Percentiles rank a stretch among this genome's conserved stretches.
Conservation (phyloP, 2,797 vertebrate species). For the Decapterus maruadsi region DNA sequence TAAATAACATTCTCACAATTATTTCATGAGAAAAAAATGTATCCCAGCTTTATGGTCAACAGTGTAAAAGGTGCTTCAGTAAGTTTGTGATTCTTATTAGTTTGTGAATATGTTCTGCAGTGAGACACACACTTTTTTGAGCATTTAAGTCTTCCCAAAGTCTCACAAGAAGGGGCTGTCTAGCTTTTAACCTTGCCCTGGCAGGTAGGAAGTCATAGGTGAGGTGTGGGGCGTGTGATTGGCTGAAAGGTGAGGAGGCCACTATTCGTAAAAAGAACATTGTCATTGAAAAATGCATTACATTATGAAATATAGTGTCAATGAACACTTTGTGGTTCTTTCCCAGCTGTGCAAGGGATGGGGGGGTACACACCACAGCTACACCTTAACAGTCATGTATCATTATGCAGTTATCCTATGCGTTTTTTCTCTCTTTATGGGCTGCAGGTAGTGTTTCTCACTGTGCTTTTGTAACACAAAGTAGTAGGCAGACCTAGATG, state of each 20-base stretch:
- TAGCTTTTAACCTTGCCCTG: neutral
- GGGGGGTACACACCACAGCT: constrained; percentile 18
- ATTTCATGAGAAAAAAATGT: too few relatives aligned
- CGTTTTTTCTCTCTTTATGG: constrained; percentile 12
- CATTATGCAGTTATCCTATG: too few relatives aligned
- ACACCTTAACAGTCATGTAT: constrained; percentile 7
- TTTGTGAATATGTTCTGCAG: neutral
- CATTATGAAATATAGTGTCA: neutral
- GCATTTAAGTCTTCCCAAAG: neutral
- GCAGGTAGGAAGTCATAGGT: neutral
- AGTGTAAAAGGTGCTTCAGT: neutral
- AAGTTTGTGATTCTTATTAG: neutral
- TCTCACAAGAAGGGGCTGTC: neutral
- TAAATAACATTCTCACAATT: too few relatives aligned
- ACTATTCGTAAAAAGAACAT: neutral
- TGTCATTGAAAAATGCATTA: neutral
- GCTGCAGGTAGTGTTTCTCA: constrained; percentile 41
- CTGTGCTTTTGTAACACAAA: constrained; percentile 43
- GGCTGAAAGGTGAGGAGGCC: neutral
- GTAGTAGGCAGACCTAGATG: constrained; percentile 23
- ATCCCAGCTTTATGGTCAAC: too few relatives aligned
- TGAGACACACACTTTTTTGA: neutral
- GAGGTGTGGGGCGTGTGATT: neutral
- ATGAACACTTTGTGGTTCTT: constrained; percentile 2
- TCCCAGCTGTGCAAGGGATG: constrained; percentile 11